Evolutionary conservation across 1,140 invertebrate genomes (phyloP).

Genomic region (Zaprionus lachaisei): DNA sequence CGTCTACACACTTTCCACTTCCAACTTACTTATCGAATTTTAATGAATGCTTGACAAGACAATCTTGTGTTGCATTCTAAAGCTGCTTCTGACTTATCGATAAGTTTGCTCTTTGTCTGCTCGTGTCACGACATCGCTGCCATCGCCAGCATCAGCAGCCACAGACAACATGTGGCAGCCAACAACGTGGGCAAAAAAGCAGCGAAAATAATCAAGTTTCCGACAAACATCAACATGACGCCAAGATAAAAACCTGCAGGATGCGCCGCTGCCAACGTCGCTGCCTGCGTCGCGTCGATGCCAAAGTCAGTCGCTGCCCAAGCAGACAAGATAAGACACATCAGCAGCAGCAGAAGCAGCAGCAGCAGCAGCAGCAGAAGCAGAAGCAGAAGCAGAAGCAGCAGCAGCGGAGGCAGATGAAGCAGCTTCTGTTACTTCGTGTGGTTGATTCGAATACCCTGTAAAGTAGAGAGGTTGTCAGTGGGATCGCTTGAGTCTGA

Average conservation of each 20-base stretch:
- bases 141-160: conserved; percentile 15
- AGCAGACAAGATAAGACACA: conserved; percentile 79
- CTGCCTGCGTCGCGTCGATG: conserved; percentile 20
- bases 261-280: conserved; percentile 55
- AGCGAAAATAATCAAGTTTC: conserved; percentile 81
- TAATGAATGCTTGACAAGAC: no score
- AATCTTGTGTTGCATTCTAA: not conserved
- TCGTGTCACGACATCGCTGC: not conserved
- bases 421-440: conserved; percentile 59
- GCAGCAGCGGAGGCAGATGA: conserved; percentile 18
- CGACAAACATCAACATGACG: conserved; percentile 83
- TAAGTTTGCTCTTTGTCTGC: not conserved
- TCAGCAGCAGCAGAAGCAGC: conserved; percentile 48
- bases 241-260: conserved; percentile 80
- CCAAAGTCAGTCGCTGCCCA: conserved; percentile 43
- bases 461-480: not conserved
- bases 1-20: no score
- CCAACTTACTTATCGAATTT: no score
- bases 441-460: conserved; percentile 46
- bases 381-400: conserved; percentile 25
- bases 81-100: not conserved
- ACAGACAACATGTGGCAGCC: conserved; percentile 58
- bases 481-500: not conserved
- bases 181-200: conserved; percentile 38
- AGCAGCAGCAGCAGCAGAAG: conserved; percentile 34